Percentiles rank a stretch among this genome's conserved stretches.
Evolutionary conservation across 2,113 vertebrate genomes (phyloP).

Genomic region (Siniperca chuatsi): DNA sequence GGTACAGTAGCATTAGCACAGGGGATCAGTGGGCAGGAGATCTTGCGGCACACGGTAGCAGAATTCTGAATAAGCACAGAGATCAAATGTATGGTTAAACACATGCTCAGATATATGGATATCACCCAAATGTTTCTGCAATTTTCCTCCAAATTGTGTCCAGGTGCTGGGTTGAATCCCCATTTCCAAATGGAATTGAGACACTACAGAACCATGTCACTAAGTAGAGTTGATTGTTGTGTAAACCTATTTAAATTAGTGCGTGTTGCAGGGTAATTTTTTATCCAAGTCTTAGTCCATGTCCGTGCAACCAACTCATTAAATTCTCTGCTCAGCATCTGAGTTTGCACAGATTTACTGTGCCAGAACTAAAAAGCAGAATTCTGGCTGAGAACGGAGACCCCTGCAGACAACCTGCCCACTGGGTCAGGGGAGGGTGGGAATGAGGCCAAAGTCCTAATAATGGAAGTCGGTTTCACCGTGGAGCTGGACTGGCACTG

Average conservation of each 20-base stretch:
- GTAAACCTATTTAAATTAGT: conserved; percentile 20
- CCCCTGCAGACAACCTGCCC: conserved; percentile 55
- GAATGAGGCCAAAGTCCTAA: conserved; percentile 49
- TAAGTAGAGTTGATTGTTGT: conserved; percentile 5
- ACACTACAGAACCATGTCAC: not conserved
- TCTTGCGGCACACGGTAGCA: conserved; percentile 94
- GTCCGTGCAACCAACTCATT: conserved; percentile 53
- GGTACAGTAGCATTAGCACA: conserved; percentile 96
- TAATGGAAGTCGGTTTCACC: conserved; percentile 54
- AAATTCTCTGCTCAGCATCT: conserved; percentile 27
- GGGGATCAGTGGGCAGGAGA: conserved; percentile 95
- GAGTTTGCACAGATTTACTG: conserved; percentile 9
- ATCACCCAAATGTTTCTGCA: not conserved
- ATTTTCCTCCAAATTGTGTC: not conserved
- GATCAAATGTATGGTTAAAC: conserved; percentile 14
- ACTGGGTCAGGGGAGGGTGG: conserved; percentile 58
- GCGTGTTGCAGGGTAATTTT: not conserved
- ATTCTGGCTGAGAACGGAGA: conserved; percentile 45
- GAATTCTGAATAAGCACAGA: conserved; percentile 88
- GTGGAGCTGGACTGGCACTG: conserved; percentile 30
- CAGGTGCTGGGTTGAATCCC: not conserved
- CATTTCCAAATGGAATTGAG: not conserved
- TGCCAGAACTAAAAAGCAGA: conserved; percentile 27
- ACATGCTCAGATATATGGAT: not conserved
- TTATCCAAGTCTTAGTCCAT: conserved; percentile 11